phyloP scores from a whole-genome alignment of 2,797 vertebrate genomes.

The Halcyon badia region DNA sequence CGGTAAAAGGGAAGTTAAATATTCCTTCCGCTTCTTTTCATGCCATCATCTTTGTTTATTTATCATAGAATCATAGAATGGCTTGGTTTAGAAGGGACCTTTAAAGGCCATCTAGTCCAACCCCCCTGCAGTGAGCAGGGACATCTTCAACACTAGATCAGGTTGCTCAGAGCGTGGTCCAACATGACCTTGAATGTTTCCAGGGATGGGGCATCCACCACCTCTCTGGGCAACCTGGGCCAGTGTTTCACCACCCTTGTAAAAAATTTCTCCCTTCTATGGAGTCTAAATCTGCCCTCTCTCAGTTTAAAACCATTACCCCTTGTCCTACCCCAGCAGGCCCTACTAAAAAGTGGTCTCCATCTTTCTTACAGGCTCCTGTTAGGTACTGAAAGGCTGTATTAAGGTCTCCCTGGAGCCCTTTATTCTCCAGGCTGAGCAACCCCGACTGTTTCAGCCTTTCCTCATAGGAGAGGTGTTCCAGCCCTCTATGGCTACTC shows the following conservation, averaged over 20 bases:
- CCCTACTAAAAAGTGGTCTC: neutral
- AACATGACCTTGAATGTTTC: neutral
- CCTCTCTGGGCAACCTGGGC: too few species aligned
- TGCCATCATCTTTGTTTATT: neutral
- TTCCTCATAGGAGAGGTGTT: neutral
- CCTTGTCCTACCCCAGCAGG: accelerated
- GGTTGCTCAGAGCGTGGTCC: accelerated
- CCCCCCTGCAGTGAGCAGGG: neutral
- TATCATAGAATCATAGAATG: neutral
- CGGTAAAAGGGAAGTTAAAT: neutral
- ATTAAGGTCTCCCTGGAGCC: neutral
- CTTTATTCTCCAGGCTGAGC: neutral
- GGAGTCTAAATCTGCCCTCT: neutral
- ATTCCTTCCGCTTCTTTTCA: neutral
- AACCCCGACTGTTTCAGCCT: neutral
- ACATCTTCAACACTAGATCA: neutral
- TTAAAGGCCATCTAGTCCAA: neutral
- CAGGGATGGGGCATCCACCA: neutral
- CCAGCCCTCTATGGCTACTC: neutral
- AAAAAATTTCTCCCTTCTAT: neutral
- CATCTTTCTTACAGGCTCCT: neutral
- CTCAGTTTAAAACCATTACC: neutral
- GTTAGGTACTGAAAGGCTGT: neutral
- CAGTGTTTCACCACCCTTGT: neutral
- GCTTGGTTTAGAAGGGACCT: too few species aligned